These are phyloP conservation scores for Dilophus febrilis DNA, from an alignment of 2,888 invertebrate species.

Conservation along the genomic window DNA sequence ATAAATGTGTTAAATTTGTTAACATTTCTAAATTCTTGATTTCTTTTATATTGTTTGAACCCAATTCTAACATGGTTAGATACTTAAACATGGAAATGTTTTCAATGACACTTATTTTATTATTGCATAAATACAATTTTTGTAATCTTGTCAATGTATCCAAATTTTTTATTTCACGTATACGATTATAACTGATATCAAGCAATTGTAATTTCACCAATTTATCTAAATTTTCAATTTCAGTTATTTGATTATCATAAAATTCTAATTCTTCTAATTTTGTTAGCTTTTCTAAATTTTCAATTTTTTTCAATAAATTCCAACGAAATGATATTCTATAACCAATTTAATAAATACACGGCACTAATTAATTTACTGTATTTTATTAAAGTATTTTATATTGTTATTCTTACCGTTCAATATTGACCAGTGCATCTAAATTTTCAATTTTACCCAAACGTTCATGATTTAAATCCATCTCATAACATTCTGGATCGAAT, in stretches of 20 bases:
- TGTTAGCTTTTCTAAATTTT: slow-evolving; percentile 60
- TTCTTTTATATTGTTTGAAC: slow-evolving; percentile 81
- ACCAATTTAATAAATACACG: neutral
- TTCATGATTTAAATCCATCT: slow-evolving; percentile 78
- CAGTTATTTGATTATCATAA: slow-evolving; percentile 91
- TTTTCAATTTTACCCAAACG: slow-evolving; percentile 71
- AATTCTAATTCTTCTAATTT: slow-evolving; percentile 78
- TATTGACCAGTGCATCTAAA: slow-evolving; percentile 54
- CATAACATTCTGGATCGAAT: slow-evolving; percentile 26
- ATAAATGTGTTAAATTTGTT: slow-evolving; percentile 57
- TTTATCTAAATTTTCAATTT: slow-evolving; percentile 75
- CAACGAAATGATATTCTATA: slow-evolving; percentile 66
- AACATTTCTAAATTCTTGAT: slow-evolving; percentile 75
- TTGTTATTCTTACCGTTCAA: slow-evolving; percentile 59
- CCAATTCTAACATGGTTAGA: slow-evolving; percentile 76
- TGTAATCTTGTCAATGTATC: slow-evolving; percentile 55
- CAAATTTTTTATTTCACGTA: slow-evolving; percentile 71
- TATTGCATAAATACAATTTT: slow-evolving; percentile 77
- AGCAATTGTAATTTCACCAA: slow-evolving; percentile 83
- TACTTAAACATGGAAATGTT: slow-evolving; percentile 66
- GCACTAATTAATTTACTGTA: neutral
- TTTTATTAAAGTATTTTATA: too few relatives aligned
- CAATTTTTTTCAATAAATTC: slow-evolving; percentile 90
- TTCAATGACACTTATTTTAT: slow-evolving; percentile 74
- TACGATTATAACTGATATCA: slow-evolving; percentile 90